Base-by-base conservation (phyloP, 2,888 invertebrate genomes). In the Lingula anatina region DNA sequence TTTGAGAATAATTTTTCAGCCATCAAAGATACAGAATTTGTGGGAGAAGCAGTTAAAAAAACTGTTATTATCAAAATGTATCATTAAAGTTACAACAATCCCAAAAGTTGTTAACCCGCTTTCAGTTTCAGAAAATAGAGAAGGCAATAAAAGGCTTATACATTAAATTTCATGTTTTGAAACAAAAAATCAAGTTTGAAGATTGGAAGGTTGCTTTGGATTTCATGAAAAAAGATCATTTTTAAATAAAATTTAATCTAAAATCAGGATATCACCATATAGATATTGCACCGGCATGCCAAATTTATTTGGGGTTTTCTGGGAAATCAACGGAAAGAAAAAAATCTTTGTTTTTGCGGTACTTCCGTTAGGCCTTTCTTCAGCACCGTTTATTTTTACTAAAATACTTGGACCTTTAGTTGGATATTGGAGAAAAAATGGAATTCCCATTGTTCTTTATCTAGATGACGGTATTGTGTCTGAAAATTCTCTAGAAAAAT, bases 151-250 rank as follows among this genome's bases (percentile, higher is more conserved):
- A n/a, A n/a, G n/a, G n/a, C n/a, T n/a, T n/a, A n/a, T n/a, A n/a
- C n/a, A n/a, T n/a, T n/a, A n/a, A n/a, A n/a, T n/a, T n/a, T n/a
- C n/a, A n/a, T n/a, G n/a, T n/a, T n/a, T n/a, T n/a, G n/a, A n/a
- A n/a, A n/a, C n/a, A n/a, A n/a, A 51, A 42, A 42, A 31, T 50
- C 2, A 27, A 48, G 25, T 53, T 53, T 39, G 50, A 55, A 48
- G 53, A 55, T 28, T 50, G 53, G 53, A 53, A 56, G 51, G 21
- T 41, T 12, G 50, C 46, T 12, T 20, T 41, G 15, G 46, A 50
- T 20, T 55, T 50, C 39, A 50, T 55, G 38, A 37, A 43, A 3
- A 44, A 45, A 39, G 43, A 46, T 40, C 43, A 40, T 43, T 51
- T 42, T 42, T 40, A 39, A 12, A 44, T 44, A 41, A 50, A 52